These are phyloP conservation scores for Plestiodon gilberti DNA, from an alignment of 2,113 vertebrate genomes.

Conservation along the genomic window DNA sequence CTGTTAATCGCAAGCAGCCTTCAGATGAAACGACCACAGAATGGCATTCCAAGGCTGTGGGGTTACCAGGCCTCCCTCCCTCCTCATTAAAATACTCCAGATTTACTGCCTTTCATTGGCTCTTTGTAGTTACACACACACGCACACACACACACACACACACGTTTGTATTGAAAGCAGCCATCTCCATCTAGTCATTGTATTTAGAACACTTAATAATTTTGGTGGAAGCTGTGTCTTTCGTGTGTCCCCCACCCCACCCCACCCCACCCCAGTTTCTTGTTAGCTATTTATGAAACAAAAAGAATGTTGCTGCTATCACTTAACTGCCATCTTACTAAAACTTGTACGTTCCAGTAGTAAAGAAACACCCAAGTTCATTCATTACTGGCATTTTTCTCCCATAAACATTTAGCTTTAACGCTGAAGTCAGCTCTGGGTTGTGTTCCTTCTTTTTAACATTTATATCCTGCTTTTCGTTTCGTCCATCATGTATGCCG, in stretches of 20 bases:
- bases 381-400: neutral
- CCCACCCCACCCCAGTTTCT: neutral
- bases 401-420: neutral
- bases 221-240: neutral
- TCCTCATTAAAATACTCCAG: slow-evolving; percentile 44
- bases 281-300: neutral
- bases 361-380: neutral
- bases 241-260: neutral
- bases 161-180: slow-evolving; percentile 19
- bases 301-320: neutral
- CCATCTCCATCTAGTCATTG: neutral
- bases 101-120: slow-evolving; percentile 49
- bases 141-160: no score
- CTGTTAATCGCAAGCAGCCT: slow-evolving; percentile 44
- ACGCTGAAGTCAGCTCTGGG: neutral
- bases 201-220: neutral
- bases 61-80: neutral
- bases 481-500: no score
- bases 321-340: neutral
- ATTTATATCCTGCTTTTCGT: no score
- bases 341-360: neutral
- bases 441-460: neutral
- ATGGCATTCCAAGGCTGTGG: slow-evolving; percentile 39
- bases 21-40: slow-evolving; percentile 26
- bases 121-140: slow-evolving; percentile 43